Base-by-base conservation (phyloP, 2,113 vertebrate species). In the Pygoscelis adeliae region DNA sequence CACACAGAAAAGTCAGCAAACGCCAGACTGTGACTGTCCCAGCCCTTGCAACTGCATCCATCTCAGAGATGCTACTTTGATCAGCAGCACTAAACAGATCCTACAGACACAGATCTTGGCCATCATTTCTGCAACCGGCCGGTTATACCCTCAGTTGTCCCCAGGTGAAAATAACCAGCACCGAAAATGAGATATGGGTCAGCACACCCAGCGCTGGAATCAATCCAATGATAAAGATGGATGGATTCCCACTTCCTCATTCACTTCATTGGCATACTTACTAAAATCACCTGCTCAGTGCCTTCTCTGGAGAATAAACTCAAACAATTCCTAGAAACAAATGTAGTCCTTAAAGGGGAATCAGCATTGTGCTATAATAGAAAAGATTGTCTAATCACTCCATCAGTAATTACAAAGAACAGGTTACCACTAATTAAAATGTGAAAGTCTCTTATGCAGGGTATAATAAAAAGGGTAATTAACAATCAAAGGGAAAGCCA, bases 381-480 rank as follows among this genome's bases (percentile, higher is more conserved):
- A 77, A 95, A 92, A 90, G 56, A 77, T 47, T 91, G 29, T 40
- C 92, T 95, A 96, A 96, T 97, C 78, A 80, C 38, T 94, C 81
- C 65, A 96, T 94, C 90, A 95, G 74, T 97, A 95, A 95, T 93
- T 97, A 90, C 72, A 94, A 97, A 94, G 72, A 94, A 87, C 71
- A 95, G 85, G 89, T 90, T 94, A 96, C 80, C 78, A 69, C 88
- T 95, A 96, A 96, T 97, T 96, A 94, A 95, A 97, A 91, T 84
- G 86, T 93, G 73, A 82, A 97, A 95, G 63, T 94, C 32, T 71
- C 65, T 95, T 92, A 61, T 46, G 4, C 44, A 50, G 42, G 34
- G 16, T 86, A 83, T 89, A 90, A 87, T 77, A 91, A 87, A 92
- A 82, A 84, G 25, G 12, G 25, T 77, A 76, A 96, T 95, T 94